Evolutionary conservation across 92 coral and sea anemone genomes (phyloP).

Genomic region (Pocillopora meandrina): DNA sequence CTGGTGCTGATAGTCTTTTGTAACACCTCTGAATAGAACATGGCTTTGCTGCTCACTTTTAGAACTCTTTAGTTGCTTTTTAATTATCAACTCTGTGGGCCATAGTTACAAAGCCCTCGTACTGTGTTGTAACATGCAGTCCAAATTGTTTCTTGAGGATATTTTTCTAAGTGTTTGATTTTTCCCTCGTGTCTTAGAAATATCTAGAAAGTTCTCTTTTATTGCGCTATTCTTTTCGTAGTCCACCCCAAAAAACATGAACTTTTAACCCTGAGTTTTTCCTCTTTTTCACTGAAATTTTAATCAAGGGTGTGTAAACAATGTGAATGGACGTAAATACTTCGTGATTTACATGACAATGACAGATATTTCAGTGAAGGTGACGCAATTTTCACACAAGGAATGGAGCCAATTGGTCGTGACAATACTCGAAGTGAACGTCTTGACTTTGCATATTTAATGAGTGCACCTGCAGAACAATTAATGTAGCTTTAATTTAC

Average conservation of each 20-base stretch:
- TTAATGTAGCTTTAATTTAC: slow-evolving; percentile 68
- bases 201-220: background rate
- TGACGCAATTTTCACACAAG: slow-evolving; percentile 38
- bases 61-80: slow-evolving; percentile 18
- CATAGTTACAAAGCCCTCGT: slow-evolving; percentile 23
- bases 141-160: slow-evolving; percentile 8
- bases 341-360: slow-evolving; percentile 60
- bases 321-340: slow-evolving; percentile 34
- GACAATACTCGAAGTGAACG: slow-evolving; percentile 32
- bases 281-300: slow-evolving; percentile 2
- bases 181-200: background rate
- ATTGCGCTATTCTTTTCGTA: background rate
- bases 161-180: background rate
- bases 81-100: slow-evolving; percentile 33
- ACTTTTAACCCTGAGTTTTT: slow-evolving; percentile 11
- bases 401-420: slow-evolving; percentile 34
- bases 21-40: background rate
- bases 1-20: slow-evolving; percentile 4
- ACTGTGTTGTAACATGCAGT: slow-evolving; percentile 6
- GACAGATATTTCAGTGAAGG: slow-evolving; percentile 50
- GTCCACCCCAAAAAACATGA: background rate
- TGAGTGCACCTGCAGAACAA: slow-evolving; percentile 93
- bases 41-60: slow-evolving; percentile 27
- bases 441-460: slow-evolving; percentile 50
- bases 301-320: slow-evolving; percentile 42